Base-by-base conservation (phyloP, 1,140 invertebrate species). In the Lordiphosa collinella region DNA sequence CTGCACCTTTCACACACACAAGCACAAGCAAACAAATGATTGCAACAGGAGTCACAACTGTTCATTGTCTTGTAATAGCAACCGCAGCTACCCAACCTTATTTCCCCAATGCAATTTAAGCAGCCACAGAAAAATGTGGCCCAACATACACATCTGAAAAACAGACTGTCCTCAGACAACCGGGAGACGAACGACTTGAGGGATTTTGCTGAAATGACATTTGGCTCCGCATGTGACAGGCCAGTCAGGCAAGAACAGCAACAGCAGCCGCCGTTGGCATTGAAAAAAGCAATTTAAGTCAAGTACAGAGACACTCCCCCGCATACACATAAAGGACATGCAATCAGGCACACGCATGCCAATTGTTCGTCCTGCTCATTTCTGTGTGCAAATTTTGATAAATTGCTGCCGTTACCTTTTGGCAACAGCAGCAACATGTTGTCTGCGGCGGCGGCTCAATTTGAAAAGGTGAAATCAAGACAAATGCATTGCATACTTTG, bases 151-250 rank as follows among this genome's bases (percentile, higher is more conserved):
- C 5, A 11, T 12, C 22, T 44, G 11, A 9, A 25, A 41, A n/a
- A 32, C 36, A 36, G 29, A 49, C 29, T 22, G 12, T 5, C 25
- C 25, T 29, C 38, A 57, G 11, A 14, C 18, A 53, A 58, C 18
- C 54, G 64, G 53, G 71, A 75, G 71, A 82, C 72, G 76, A 80
- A 80, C 72, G 84, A 86, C 84, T 86, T 86, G 69, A 84, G 84
- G 84, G 84, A 86, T 66, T 86, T 86, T 75, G 70, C 76, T 79
- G 73, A 86, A 86, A 86, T 86, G 84, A 86, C 84, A 84, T 86
- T 79, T 86, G 84, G 78, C 84, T 86, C 84, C 64, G 76, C 66
- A 86, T 80, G 80, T 80, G 74, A 86, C 76, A 80, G 78, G 46
- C 65, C 69, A 57, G 56, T 34, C 56, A 57, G 25, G 38, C 25